A percentile compares a stretch with the other conserved stretches of the same genome.
Evolutionary conservation across 2,888 invertebrate genomes (phyloP).

Genomic region (Anodontia alba): DNA sequence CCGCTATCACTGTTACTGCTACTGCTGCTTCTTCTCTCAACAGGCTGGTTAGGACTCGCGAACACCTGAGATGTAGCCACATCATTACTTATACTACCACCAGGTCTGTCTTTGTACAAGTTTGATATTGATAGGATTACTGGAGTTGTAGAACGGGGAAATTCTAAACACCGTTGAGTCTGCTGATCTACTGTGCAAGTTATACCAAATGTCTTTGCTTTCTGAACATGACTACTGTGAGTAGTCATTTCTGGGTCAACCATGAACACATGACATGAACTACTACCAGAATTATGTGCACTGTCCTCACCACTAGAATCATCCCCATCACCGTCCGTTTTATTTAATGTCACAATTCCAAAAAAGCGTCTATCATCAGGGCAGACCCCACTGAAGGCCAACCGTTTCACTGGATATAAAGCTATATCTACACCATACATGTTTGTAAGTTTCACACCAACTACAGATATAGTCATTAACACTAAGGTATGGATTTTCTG

Average conservation of each 20-base stretch:
- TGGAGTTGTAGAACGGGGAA: conserved; percentile 92
- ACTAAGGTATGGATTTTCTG: conserved; percentile 92
- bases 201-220: conserved; percentile 93
- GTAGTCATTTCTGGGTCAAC: conserved; percentile 94
- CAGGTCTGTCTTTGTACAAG: conserved; percentile 85
- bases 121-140: conserved; percentile 87
- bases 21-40: conserved; percentile 87
- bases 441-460: conserved; percentile 91
- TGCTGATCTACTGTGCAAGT: conserved; percentile 86
- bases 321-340: conserved; percentile 56
- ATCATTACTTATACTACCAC: conserved; percentile 75
- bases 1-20: conserved; percentile 96
- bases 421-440: conserved; percentile 92
- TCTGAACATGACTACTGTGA: conserved; percentile 92
- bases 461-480: conserved; percentile 91
- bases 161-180: conserved; percentile 91
- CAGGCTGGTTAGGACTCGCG: conserved; percentile 69
- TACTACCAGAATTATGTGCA: conserved; percentile 84
- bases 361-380: conserved; percentile 96
- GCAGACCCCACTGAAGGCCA: conserved; percentile 95
- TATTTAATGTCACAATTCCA: conserved; percentile 92
- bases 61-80: conserved; percentile 79
- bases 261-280: conserved; percentile 97
- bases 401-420: conserved; percentile 93
- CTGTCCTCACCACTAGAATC: conserved; percentile 67